Evolutionary conservation across 2,797 vertebrate species (phyloP).

Genomic region (Brotula barbata): DNA sequence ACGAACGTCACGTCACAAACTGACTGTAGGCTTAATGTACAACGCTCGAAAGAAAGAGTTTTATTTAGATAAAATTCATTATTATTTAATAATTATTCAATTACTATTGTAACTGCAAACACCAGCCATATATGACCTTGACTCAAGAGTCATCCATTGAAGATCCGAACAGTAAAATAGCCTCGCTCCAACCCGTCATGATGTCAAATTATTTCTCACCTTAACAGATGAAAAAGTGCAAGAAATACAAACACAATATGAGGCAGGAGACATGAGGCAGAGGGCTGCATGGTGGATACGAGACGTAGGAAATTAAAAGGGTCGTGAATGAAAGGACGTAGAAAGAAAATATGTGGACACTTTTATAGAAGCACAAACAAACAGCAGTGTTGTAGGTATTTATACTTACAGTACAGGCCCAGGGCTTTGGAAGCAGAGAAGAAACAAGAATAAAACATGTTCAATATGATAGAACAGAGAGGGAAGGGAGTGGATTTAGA

Average conservation of each 20-base stretch:
- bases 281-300: background rate
- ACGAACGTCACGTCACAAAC: too few species aligned
- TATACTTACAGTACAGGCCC: constrained; percentile 78
- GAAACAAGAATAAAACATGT: constrained; percentile 45
- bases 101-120: background rate
- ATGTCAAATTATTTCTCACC: background rate
- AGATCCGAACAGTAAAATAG: background rate
- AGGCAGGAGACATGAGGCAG: background rate
- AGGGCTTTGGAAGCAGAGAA: constrained; percentile 66
- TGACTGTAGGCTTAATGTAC: too few species aligned
- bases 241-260: background rate
- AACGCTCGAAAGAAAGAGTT: too few species aligned
- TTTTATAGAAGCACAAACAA: constrained; percentile 27
- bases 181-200: too few species aligned
- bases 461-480: constrained; percentile 33
- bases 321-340: background rate
- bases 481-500: constrained; percentile 27
- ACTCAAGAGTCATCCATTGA: background rate
- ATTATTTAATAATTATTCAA: too few species aligned
- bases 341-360: too few species aligned
- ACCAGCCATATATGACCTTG: background rate
- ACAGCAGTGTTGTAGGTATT: constrained; percentile 24
- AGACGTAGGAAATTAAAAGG: constrained; percentile 4
- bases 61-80: too few species aligned
- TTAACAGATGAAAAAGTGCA: background rate